Evolutionary conservation across 1,140 invertebrate species (phyloP), one percentile per base, ranked within the genome.

Genomic region (Musca vetustissima): DNA sequence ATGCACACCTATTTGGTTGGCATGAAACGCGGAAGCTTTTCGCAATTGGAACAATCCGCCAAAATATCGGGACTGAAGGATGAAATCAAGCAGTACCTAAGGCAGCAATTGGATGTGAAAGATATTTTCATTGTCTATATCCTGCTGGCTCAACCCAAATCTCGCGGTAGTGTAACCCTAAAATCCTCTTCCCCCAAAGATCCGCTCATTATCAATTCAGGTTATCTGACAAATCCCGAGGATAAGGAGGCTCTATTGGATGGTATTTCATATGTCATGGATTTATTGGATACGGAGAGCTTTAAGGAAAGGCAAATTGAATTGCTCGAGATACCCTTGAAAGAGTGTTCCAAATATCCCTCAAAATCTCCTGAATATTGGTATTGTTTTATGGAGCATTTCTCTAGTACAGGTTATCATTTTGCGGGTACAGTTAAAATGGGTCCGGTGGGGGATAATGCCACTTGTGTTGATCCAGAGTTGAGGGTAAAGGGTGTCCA

Each of bases 381-480:
- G 84, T 87, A 87, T 22, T 95, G 93, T 81, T 85, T 89, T 52
- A 83, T 87, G 1, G 84, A 86, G 19, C 84, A 87, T 66, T 87
- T 91, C 19, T 90, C 91, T 0, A 85, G 88, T 28, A 92, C 88
- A 1, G 89, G 93, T 53, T 93, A 91, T 73, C 93, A 95, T 79
- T 89, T 89, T 24, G 87, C 88, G 1, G 92, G 93, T 0, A 94
- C 93, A 0, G 92, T 91, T 76, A 94, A 93, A 83, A 96, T 96
- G 94, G 93, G 93, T 0, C 87, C 88, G 0, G 69, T 74, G 17
- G 83, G 74, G 3, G 92, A 94, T 78, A 83, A 85, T 3, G 84
- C 85, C 0, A 88, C 91, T 2, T 91, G 93, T 1, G 91, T 93
- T 0, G 88, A 92, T 83, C 86, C 89, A 0, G 85, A 87, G 71